A percentile compares a stretch with the other conserved stretches of the same genome.
These are phyloP conservation scores for Campopleginae sp. DNA, from an alignment of 2,888 invertebrate genomes.

Conservation along the genomic window DNA sequence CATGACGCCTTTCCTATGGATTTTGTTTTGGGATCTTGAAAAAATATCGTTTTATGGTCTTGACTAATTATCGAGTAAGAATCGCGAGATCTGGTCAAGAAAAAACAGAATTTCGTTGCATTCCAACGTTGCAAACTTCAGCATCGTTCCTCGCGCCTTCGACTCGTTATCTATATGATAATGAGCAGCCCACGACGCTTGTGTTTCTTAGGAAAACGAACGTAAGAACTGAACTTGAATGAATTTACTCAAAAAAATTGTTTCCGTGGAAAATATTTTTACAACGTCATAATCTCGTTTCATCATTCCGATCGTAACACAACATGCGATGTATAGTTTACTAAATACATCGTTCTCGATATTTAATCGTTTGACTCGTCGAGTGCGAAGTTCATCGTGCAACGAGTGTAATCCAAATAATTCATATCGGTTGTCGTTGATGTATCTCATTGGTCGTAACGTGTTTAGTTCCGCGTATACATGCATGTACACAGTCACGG, in stretches of 20 bases:
- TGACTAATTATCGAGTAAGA: no score
- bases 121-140: no score
- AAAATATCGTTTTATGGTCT: no score
- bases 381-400: conserved; percentile 58
- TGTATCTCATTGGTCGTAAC: conserved; percentile 1
- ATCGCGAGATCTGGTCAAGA: no score
- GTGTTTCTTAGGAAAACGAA: neutral
- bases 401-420: conserved; percentile 39
- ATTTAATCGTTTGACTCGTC: conserved; percentile 37
- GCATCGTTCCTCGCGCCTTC: no score
- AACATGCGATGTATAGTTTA: conserved; percentile 22
- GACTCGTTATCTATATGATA: no score
- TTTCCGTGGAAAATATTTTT: neutral
- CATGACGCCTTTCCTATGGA: no score
- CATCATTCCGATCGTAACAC: conserved; percentile 22
- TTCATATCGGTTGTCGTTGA: conserved; percentile 5
- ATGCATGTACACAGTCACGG: neutral
- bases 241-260: neutral
- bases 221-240: neutral
- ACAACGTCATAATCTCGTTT: conserved; percentile 5
- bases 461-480: neutral
- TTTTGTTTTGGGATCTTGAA: no score
- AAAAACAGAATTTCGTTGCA: no score
- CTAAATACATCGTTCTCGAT: conserved; percentile 26
- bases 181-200: no score